phyloP scores from a whole-genome alignment of 2,888 invertebrate genomes.

The Cephus pulcher region DNA sequence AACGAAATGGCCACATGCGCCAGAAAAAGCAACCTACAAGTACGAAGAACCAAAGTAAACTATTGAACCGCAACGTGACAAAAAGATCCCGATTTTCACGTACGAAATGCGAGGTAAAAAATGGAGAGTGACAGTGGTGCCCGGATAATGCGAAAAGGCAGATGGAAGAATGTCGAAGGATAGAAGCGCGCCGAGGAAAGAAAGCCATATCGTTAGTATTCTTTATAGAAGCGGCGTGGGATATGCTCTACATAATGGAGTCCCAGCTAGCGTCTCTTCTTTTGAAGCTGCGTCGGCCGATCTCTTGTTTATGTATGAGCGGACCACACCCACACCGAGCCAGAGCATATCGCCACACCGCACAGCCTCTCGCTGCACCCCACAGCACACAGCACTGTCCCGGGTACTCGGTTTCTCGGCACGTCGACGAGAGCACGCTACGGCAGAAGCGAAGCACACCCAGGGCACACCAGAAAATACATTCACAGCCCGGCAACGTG shows the following conservation, averaged over 20 bases:
- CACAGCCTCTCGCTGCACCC: slow-evolving; percentile 11
- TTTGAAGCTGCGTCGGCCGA: slow-evolving; percentile 63
- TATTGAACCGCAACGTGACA: neutral
- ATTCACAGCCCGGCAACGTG: slow-evolving; percentile 45
- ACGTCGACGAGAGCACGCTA: slow-evolving; percentile 26
- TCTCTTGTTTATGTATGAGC: slow-evolving; percentile 67
- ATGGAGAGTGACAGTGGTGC: slow-evolving; percentile 11
- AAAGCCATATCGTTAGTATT: slow-evolving; percentile 62
- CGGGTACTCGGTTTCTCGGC: slow-evolving; percentile 38
- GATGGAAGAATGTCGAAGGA: slow-evolving; percentile 30
- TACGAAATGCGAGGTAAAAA: slow-evolving; percentile 12
- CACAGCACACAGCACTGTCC: slow-evolving; percentile 29
- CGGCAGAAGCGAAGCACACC: slow-evolving; percentile 14
- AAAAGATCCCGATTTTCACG: neutral
- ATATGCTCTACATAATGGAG: slow-evolving; percentile 67
- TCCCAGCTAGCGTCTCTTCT: slow-evolving; percentile 62
- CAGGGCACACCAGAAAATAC: slow-evolving; percentile 33
- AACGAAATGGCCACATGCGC: no score
- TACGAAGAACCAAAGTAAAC: neutral
- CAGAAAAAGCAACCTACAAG: no score
- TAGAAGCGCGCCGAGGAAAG: neutral
- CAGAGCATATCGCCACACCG: slow-evolving; percentile 8
- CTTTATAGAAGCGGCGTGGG: slow-evolving; percentile 63
- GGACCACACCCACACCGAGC: slow-evolving; percentile 54
- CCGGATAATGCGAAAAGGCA: slow-evolving; percentile 3